Evolutionary conservation across 1,140 invertebrate species (phyloP).

Genomic region (Drosophila murphyi): DNA sequence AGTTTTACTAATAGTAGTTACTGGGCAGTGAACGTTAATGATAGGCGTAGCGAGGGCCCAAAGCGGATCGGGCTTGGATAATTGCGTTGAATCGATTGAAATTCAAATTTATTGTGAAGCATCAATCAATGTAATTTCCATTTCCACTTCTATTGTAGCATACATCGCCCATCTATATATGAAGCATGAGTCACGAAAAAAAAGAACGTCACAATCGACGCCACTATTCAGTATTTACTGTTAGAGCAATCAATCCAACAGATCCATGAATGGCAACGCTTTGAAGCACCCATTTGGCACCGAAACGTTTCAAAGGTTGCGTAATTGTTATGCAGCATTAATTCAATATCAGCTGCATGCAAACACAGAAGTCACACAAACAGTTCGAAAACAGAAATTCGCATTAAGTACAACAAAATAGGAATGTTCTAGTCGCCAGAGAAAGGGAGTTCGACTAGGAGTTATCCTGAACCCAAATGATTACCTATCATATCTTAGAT

Average conservation of each 20-base stretch:
- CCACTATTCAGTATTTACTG: background rate
- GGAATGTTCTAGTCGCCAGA: too few species aligned
- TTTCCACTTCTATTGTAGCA: background rate
- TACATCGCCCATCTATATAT: background rate
- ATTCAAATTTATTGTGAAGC: slow-evolving; percentile 19
- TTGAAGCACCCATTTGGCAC: background rate
- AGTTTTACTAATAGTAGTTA: slow-evolving; percentile 37
- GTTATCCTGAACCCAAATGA: too few species aligned
- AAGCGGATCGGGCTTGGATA: slow-evolving; percentile 38
- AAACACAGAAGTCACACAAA: too few species aligned
- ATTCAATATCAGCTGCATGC: background rate
- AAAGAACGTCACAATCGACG: background rate
- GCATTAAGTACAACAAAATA: too few species aligned
- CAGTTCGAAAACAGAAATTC: too few species aligned
- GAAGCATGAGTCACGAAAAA: background rate
- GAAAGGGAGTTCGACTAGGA: too few species aligned
- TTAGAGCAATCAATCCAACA: background rate
- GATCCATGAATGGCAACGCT: background rate
- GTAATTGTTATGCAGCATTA: slow-evolving; percentile 2
- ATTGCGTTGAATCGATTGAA: slow-evolving; percentile 66
- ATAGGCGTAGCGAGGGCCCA: background rate
- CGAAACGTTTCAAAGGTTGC: background rate
- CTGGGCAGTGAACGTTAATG: slow-evolving; percentile 24
- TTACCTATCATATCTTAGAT: too few species aligned
- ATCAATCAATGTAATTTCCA: background rate